Base-by-base conservation (phyloP, 2,797 vertebrate genomes). In the Heteromormyrus szaboi region DNA sequence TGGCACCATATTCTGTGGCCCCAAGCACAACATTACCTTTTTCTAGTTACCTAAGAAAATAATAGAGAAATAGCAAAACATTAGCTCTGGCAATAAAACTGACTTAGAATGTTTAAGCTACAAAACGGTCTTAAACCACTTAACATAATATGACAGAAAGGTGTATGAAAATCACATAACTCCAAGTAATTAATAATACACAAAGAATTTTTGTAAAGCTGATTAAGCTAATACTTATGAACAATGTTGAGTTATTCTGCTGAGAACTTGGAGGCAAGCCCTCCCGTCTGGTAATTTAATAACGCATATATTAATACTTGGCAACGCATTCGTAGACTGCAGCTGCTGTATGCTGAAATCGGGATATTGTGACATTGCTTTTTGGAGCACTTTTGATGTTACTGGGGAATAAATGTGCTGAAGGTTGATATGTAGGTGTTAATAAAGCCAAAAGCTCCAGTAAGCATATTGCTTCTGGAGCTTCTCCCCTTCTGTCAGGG, bases 191-290 rank as follows among this genome's bases (percentile, higher is more conserved):
- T 41, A 79, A 44, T 79, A 79, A 19, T 79, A n/a, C 33, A 41
- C 72, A 79, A 79, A 79, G 72, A 79, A 79, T 79, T 79, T 44
- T 44, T 79, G 72, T 44, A 79, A 79, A 79, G 37, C 72, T 44
- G 72, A 79, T 79, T 79, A 44, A 44, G 72, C 33, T 37, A 79
- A 41, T 44, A 44, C 37, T 79, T 44, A 44, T 79, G 72, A 79
- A 79, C 72, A 44, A 17, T 59, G 54, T 79, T 79, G 72, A n/a
- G 72, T 79, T 41, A 79, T 79, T 79, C 72, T 79, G 19, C 72
- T 44, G 72, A 72, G 29, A 44, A 41, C 72, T 44, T 79, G 19
- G 41, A 41, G 19, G 33, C 9, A n/a, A 79, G 41, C 19, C 37
- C 44, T 44, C 72, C 41, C 17, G 33, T 79, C 72, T 79, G 72